Percentiles rank a stretch among this genome's conserved stretches.
These are phyloP conservation scores for Odontamblyopus lacepedii DNA, from an alignment of 2,797 vertebrate genomes.

Conservation along the genomic window DNA sequence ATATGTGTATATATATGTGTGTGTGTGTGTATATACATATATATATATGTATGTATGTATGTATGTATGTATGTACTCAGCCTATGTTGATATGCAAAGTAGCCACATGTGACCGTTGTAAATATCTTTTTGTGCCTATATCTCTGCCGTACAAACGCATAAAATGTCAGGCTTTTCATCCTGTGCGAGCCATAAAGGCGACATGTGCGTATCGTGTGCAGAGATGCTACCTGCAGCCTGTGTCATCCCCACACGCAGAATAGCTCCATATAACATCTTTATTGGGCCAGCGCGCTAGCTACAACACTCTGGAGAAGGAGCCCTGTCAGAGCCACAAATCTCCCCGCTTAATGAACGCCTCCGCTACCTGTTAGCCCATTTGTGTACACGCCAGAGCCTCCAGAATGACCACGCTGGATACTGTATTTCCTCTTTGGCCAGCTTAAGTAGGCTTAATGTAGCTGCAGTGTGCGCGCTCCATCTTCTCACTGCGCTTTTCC, in stretches of 20 bases:
- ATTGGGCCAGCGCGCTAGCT: background rate
- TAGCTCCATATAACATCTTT: background rate
- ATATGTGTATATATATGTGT: no score
- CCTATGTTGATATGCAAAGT: background rate
- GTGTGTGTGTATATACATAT: no score
- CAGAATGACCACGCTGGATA: conserved; percentile 18
- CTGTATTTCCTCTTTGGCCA: background rate
- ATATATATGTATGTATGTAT: no score
- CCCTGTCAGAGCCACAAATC: background rate
- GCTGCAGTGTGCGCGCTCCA: conserved; percentile 42
- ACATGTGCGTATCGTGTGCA: background rate
- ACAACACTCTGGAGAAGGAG: conserved; percentile 28
- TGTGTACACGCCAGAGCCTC: conserved; percentile 6
- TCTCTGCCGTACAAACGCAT: background rate
- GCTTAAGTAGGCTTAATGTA: conserved; percentile 28
- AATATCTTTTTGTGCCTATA: background rate
- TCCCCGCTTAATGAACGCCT: background rate
- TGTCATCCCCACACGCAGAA: conserved; percentile 8
- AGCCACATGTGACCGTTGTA: background rate
- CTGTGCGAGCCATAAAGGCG: background rate
- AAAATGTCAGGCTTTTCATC: background rate
- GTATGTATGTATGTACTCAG: no score
- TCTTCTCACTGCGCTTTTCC: conserved; percentile 45
- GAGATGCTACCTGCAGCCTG: conserved; percentile 5
- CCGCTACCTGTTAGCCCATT: background rate